These are phyloP conservation scores for Ceyx erithaca DNA, from an alignment of 2,797 vertebrate species.

Conservation along the genomic window DNA sequence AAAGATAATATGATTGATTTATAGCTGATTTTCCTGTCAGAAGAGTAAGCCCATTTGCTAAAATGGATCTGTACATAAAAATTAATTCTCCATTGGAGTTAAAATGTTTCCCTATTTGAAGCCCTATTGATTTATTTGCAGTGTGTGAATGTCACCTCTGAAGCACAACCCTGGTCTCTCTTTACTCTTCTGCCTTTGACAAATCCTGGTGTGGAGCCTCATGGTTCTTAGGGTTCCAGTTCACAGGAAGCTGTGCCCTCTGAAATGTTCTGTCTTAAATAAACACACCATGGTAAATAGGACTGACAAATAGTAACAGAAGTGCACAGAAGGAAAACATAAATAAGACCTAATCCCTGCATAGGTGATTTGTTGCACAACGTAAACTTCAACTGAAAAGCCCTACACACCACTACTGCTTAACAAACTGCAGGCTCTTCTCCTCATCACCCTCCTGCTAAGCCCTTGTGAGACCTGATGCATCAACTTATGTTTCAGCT, in stretches of 20 bases:
- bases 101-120: neutral
- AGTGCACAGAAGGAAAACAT: neutral
- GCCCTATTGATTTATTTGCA: neutral
- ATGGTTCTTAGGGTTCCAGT: neutral
- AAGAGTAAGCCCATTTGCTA: neutral
- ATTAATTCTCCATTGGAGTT: neutral
- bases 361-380: neutral
- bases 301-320: neutral
- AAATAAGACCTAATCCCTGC: neutral
- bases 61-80: neutral
- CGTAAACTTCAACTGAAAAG: neutral
- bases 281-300: neutral
- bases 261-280: neutral
- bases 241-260: neutral
- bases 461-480: neutral
- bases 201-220: neutral
- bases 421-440: neutral
- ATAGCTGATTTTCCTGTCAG: neutral
- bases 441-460: accelerated
- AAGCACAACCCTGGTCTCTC: neutral
- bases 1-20: neutral
- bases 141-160: neutral
- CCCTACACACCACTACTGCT: accelerated
- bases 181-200: neutral
- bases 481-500: neutral